These are phyloP conservation scores for Eucriotettix oculatus DNA, from an alignment of 2,888 invertebrate species.

Conservation along the genomic window DNA sequence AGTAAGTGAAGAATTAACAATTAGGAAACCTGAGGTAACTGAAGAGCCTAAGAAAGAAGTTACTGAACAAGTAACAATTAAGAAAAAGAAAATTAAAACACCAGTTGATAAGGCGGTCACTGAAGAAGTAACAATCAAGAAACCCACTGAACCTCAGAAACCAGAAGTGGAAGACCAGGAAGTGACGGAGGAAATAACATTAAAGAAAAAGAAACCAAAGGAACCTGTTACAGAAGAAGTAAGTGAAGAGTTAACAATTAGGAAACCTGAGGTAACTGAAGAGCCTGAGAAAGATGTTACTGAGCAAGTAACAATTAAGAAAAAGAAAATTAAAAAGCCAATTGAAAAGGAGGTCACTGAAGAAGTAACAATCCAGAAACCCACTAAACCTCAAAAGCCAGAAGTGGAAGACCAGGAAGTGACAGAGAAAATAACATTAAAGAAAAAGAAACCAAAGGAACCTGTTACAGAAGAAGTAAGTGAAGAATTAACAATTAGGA, in stretches of 20 bases:
- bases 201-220: slow-evolving; percentile 14
- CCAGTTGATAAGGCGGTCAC: slow-evolving; percentile 10
- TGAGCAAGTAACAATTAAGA: slow-evolving; percentile 14
- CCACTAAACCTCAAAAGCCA: slow-evolving; percentile 16
- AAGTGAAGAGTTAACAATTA: slow-evolving; percentile 34
- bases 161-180: slow-evolving; percentile 15
- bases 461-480: slow-evolving; percentile 46
- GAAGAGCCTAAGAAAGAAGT: slow-evolving; percentile 23
- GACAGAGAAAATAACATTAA: slow-evolving; percentile 24
- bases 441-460: slow-evolving; percentile 14
- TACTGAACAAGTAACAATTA: slow-evolving; percentile 24
- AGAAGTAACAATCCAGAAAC: slow-evolving; percentile 21
- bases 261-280: slow-evolving; percentile 29
- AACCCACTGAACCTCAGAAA: slow-evolving; percentile 28
- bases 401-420: slow-evolving; percentile 34
- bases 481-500: slow-evolving; percentile 63
- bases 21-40: slow-evolving; percentile 56
- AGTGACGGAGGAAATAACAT: slow-evolving; percentile 28
- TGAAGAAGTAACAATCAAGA: slow-evolving; percentile 41
- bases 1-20: slow-evolving; percentile 60
- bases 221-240: slow-evolving; percentile 18
- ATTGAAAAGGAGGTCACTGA: slow-evolving; percentile 17
- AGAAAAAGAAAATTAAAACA: slow-evolving; percentile 17
- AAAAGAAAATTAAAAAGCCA: slow-evolving; percentile 19
- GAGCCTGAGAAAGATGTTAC: slow-evolving; percentile 23